phyloP scores from a whole-genome alignment of 2,113 vertebrate genomes.

The Solea solea region DNA sequence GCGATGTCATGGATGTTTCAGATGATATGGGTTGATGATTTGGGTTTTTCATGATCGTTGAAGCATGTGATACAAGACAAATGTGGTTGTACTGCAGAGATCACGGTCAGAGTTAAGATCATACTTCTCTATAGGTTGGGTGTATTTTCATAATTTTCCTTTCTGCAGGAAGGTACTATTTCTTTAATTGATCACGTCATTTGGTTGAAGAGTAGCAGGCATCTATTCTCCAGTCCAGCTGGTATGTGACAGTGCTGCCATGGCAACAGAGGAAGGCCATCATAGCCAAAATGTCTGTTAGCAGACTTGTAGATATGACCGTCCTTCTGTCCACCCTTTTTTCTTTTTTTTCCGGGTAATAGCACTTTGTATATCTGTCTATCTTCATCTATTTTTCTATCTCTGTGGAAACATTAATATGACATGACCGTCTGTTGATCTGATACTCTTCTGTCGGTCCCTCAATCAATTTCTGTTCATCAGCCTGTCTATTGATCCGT shows the following conservation, averaged over 20 bases:
- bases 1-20: no score
- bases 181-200: slow-evolving; percentile 24
- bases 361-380: neutral
- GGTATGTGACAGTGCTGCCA: slow-evolving; percentile 65
- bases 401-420: slow-evolving; percentile 44
- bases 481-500: slow-evolving; percentile 35
- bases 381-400: slow-evolving; percentile 26
- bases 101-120: neutral
- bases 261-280: slow-evolving; percentile 68
- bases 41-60: no score
- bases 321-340: slow-evolving; percentile 45
- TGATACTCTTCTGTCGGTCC: slow-evolving; percentile 15
- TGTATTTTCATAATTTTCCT: slow-evolving; percentile 31
- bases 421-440: slow-evolving; percentile 44
- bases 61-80: no score
- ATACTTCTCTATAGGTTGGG: neutral
- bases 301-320: slow-evolving; percentile 54
- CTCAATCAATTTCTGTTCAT: slow-evolving; percentile 29
- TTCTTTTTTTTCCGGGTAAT: slow-evolving; percentile 5
- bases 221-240: slow-evolving; percentile 55
- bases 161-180: slow-evolving; percentile 22
- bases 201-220: neutral
- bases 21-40: no score
- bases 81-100: slow-evolving; percentile 7
- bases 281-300: slow-evolving; percentile 61